These are phyloP conservation scores for Nothoprocta pentlandii DNA, from an alignment of 2,113 vertebrate species.

Conservation along the genomic window DNA sequence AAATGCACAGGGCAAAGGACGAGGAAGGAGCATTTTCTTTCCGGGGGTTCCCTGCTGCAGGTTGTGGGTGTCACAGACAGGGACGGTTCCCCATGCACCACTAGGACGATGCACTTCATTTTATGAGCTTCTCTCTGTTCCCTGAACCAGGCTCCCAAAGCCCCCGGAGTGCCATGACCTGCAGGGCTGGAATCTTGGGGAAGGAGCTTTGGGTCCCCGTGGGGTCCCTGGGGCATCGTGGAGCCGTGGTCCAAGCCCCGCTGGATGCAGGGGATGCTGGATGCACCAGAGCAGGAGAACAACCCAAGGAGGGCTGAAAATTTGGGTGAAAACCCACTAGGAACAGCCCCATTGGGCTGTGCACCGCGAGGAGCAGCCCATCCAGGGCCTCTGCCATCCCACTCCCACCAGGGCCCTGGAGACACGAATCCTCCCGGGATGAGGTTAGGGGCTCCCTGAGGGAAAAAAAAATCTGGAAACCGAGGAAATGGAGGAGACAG, in stretches of 20 bases:
- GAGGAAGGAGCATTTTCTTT: background rate
- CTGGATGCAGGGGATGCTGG: background rate
- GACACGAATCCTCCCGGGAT: background rate
- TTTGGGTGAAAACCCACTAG: background rate
- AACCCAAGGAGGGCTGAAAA: background rate
- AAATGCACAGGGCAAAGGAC: background rate
- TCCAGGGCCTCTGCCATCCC: background rate
- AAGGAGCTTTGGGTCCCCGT: background rate
- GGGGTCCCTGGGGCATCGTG: background rate
- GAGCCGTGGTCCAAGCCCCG: background rate
- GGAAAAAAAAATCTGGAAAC: conserved; percentile 50
- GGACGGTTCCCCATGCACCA: rapidly evolving
- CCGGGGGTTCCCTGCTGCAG: background rate
- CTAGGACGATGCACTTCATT: background rate
- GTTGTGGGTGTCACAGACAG: background rate
- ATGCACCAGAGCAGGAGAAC: background rate
- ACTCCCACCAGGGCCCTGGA: rapidly evolving
- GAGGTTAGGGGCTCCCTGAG: background rate
- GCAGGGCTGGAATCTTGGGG: rapidly evolving
- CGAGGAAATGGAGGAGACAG: conserved; percentile 26
- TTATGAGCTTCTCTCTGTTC: background rate
- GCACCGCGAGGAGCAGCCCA: rapidly evolving
- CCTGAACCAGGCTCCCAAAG: background rate
- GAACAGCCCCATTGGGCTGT: background rate
- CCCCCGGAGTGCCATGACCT: background rate